Evolutionary conservation across 1,140 invertebrate genomes (phyloP), one percentile per base, ranked within the genome.

Genomic region (Paraescarpia echinospica): DNA sequence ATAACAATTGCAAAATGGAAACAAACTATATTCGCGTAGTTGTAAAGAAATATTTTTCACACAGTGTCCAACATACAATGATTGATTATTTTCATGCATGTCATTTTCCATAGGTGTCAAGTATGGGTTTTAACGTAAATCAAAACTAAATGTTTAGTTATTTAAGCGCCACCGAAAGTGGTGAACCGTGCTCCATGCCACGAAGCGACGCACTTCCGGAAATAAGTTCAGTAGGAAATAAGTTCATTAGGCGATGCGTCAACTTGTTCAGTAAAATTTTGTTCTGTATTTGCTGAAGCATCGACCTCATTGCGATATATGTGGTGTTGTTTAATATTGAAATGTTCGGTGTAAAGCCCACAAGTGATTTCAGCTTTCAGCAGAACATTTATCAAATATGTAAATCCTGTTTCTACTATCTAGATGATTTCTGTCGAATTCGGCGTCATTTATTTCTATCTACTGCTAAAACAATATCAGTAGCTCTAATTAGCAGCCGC

Each of bases 251-350:
- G 14, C 59, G 59, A 22, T 27, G 59, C 14, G 2, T 27, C 59
- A 27, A 31, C 2, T 77, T 77, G 59, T 77, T 77, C 59, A 18
- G 59, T 77, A 77, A 77, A 94, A 89, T 89, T 51, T 77, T 22
- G 22, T 77, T 18, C 59, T 77, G 4, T 77, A 0, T 22, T 77
- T 77, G 4, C 59, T 18, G 18, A 8, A 0, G 48, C 48, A 51
- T 51, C 48, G 18, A 18, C 18, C 18, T 51, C 8, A 51, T 18
- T 51, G 48, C 48, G 48, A 1, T 51, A 18, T 51, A 8, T 9
- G 48, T 51, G 48, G 48, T 51, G 59, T 77, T 22, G 22, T 77
- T 31, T 2, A 77, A 41, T 41, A 41, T 41, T 41, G 41, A 41
- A 6, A 18, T 77, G 59, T 77, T 31, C 22, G 59, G 22, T 27